A percentile compares a stretch with the other conserved stretches of the same genome.
phyloP scores from a whole-genome alignment of 2,888 invertebrate genomes.

The Willowsia nigromaculata region DNA sequence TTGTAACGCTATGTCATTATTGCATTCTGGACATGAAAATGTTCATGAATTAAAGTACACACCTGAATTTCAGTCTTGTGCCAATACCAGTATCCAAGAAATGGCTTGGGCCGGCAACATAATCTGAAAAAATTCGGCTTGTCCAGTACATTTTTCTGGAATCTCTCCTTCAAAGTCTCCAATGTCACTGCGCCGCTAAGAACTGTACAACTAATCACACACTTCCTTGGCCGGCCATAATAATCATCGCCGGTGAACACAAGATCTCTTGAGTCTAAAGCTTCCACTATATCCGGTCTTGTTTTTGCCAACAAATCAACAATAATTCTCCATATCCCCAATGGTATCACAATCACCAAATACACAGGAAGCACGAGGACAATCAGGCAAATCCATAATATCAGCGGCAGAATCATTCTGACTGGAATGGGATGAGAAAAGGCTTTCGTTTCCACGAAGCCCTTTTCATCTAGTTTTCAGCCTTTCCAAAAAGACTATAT shows the following conservation, averaged over 20 bases:
- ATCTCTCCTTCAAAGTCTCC: slow-evolving; percentile 68
- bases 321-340: slow-evolving; percentile 74
- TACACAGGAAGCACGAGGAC: slow-evolving; percentile 75
- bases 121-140: slow-evolving; percentile 75
- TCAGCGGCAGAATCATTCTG: slow-evolving; percentile 77
- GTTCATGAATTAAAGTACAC: not conserved
- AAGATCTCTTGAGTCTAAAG: slow-evolving; percentile 76
- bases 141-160: slow-evolving; percentile 73
- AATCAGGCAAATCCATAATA: slow-evolving; percentile 77
- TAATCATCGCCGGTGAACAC: slow-evolving; percentile 77
- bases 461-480: not conserved
- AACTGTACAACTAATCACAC: slow-evolving; percentile 76
- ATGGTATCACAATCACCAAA: slow-evolving; percentile 70
- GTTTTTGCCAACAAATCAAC: slow-evolving; percentile 73
- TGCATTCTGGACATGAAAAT: no score
- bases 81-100: slow-evolving; percentile 78
- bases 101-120: slow-evolving; percentile 75
- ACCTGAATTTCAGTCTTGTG: slow-evolving; percentile 75
- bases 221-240: slow-evolving; percentile 76
- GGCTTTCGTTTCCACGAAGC: slow-evolving; percentile 37
- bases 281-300: slow-evolving; percentile 70
- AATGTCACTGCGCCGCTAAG: slow-evolving; percentile 71
- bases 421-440: not conserved
- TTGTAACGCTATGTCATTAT: no score
- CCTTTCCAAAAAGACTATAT: slow-evolving; percentile 1